Conservation (phyloP, 2,113 vertebrate species). For the Seriola rivoliana region DNA sequence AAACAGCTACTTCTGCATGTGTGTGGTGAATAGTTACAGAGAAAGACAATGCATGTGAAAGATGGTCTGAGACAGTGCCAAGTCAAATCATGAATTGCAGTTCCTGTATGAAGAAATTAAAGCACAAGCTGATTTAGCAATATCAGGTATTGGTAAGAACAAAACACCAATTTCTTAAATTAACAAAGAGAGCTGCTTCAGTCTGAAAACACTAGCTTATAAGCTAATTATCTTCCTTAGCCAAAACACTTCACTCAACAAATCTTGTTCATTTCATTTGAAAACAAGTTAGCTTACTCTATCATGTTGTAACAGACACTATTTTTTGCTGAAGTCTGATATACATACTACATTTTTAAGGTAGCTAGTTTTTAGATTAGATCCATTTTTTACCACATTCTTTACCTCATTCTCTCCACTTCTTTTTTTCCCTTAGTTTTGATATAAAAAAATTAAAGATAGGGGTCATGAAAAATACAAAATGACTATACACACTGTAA, state of each 20-base stretch:
- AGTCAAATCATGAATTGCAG: neutral
- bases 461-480: neutral
- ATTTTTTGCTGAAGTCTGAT: neutral
- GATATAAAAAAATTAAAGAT: neutral
- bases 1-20: neutral
- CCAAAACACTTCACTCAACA: neutral
- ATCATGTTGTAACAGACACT: neutral
- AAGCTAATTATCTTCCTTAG: neutral
- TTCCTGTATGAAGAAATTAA: neutral
- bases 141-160: neutral
- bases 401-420: no score
- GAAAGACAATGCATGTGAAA: slow-evolving; percentile 19
- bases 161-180: neutral
- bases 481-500: neutral
- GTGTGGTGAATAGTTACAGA: neutral
- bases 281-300: neutral
- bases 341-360: neutral
- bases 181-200: neutral
- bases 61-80: neutral
- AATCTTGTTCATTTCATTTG: neutral
- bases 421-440: no score
- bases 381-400: no score
- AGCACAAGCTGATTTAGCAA: neutral
- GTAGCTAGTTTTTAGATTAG: neutral
- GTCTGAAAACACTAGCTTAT: neutral